Evolutionary conservation across 2,888 invertebrate genomes (phyloP), one percentile per base, ranked within the genome.

Genomic region (Rapana venosa): DNA sequence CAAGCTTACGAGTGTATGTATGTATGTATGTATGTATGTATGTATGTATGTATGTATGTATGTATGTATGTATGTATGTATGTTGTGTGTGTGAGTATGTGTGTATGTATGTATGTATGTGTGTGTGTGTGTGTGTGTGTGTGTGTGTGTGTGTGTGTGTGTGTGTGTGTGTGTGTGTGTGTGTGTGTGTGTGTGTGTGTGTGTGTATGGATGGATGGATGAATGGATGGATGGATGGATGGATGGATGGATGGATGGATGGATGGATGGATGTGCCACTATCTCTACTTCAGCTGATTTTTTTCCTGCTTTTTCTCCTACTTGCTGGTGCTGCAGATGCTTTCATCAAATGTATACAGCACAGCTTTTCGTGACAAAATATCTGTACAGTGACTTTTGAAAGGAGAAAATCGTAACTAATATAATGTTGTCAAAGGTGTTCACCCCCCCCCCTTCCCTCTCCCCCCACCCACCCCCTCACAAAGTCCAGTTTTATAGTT

Each of bases 21-120:
- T 66, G 66, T 66, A 66, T 66, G 66, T 66, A 26, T 66, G 26
- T 47, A 85, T 36, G 35, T 47, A 85, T 47, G 35, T 47, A 85
- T 47, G 35, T 47, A 85, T 47, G 35, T 85, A 85, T 85, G 35
- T 85, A 85, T 85, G 35, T 85, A 85, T 85, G 35, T 85, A 85
- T 36, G 35, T 85, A 85, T 85, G n/a, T 85, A 85, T 85, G n/a
- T 47, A 85, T 47, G 35, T 85, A 85, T 85, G 35, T 85, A 85
- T 85, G 35, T 85, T 22, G 70, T 70, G 70, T 85, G 56, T 85
- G n/a, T 56, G 56, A 56, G 56, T 85, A n/a, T 85, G 56, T 13
- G 56, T 47, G n/a, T 56, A n/a, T 85, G 30, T 56, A n/a, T 85
- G 56, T 56, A n/a, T 85, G 56, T 56, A 56, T 85, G 56, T 85